phyloP scores from a whole-genome alignment of 1,140 invertebrate species.

The Caenorhabditis tropicalis region DNA sequence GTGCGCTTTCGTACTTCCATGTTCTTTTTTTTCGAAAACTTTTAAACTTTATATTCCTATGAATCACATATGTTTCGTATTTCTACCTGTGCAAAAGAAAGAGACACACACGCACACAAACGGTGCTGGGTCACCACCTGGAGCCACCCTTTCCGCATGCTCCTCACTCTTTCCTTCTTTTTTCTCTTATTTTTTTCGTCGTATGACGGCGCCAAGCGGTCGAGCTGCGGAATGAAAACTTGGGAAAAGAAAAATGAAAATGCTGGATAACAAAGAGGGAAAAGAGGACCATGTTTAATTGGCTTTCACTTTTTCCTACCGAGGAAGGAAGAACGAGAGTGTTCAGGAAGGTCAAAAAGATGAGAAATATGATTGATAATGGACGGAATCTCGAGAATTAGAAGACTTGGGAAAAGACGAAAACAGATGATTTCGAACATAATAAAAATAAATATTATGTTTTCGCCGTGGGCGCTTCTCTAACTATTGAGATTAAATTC shows the following conservation, averaged over 20 bases:
- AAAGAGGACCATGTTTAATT: neutral
- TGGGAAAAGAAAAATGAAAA: neutral
- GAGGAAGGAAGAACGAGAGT: neutral
- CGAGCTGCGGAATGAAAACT: neutral
- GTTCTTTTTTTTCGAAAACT: too few species aligned
- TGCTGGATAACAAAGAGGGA: neutral
- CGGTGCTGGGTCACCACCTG: conserved; percentile 34
- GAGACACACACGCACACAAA: neutral
- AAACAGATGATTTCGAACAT: too few species aligned
- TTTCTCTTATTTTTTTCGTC: neutral
- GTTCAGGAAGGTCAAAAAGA: neutral
- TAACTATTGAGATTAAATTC: too few species aligned
- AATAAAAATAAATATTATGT: too few species aligned
- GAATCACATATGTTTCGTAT: neutral
- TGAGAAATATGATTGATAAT: neutral
- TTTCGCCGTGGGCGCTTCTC: too few species aligned
- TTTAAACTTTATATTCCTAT: too few species aligned
- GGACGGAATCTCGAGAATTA: neutral
- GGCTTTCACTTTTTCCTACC: neutral
- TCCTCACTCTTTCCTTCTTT: neutral
- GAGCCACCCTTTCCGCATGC: conserved; percentile 15
- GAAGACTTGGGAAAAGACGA: neutral
- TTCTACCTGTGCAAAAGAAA: neutral
- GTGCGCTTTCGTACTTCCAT: too few species aligned
- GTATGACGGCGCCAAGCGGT: neutral